phyloP scores from a whole-genome alignment of 2,888 invertebrate species.

The Melipona bicolor region DNA sequence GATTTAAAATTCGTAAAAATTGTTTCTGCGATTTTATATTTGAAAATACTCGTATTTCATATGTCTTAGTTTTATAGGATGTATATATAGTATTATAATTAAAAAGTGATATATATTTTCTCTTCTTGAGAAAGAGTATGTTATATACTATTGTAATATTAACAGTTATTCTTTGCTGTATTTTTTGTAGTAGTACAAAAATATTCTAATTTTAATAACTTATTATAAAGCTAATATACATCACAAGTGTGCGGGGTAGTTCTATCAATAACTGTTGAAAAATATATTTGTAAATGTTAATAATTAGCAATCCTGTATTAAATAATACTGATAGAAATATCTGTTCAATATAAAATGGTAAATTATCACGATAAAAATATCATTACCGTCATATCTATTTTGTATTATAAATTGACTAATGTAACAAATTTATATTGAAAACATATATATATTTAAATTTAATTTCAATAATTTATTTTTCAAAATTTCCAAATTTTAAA shows the following conservation, averaged over 20 bases:
- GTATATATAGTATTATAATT: slow-evolving; percentile 41
- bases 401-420: slow-evolving; percentile 27
- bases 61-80: slow-evolving; percentile 43
- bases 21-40: slow-evolving; percentile 50
- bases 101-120: slow-evolving; percentile 30
- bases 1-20: slow-evolving; percentile 27
- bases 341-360: slow-evolving; percentile 19
- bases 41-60: slow-evolving; percentile 51
- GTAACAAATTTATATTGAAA: slow-evolving; percentile 12
- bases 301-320: slow-evolving; percentile 21
- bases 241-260: slow-evolving; percentile 12
- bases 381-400: slow-evolving; percentile 13
- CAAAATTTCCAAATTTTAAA: slow-evolving; percentile 5
- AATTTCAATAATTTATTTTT: slow-evolving; percentile 11
- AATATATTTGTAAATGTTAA: slow-evolving; percentile 23
- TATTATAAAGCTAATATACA: slow-evolving; percentile 10
- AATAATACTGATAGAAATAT: slow-evolving; percentile 24
- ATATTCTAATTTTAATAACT: slow-evolving; percentile 31
- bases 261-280: slow-evolving; percentile 28
- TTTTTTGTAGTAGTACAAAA: slow-evolving; percentile 42
- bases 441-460: slow-evolving; percentile 6
- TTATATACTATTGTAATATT: slow-evolving; percentile 31
- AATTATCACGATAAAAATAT: slow-evolving; percentile 1
- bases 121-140: slow-evolving; percentile 9
- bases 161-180: slow-evolving; percentile 35